Evolutionary conservation across 1,140 invertebrate genomes (phyloP), one percentile per base, ranked within the genome.

Genomic region (Drosophila oshimai): DNA sequence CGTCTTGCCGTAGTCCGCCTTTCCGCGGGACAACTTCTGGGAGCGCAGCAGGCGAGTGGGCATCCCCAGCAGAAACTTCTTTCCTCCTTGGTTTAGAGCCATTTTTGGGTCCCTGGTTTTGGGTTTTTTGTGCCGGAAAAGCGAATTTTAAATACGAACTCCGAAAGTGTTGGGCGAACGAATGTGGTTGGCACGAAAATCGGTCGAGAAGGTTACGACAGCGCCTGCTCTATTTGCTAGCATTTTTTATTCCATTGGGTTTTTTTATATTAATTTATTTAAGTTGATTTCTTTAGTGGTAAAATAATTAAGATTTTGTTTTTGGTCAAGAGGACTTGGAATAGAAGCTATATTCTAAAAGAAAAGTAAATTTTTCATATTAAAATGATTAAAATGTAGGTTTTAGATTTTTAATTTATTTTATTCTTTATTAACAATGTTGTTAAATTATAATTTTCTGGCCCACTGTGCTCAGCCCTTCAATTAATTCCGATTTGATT

Each of bases 1-100:
- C 1, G 61, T 64, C 20, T 64, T 65, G 31, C 93, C 92, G 84
- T 97, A 97, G 45, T 78, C 67, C 0, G 74, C 29, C 20, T 72
- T 72, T 33, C 0, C 2, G 4, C 79, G 79, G 7, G 36, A 3
- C 2, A 62, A 10, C 10, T 34, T 9, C 18, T 37, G 18, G 6
- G 15, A 20, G 31, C 15, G 31, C 1, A 26, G 26, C 6, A 42
- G 4, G n/a, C n/a, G n/a, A n/a, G n/a, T n/a, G n/a, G n/a, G n/a
- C n/a, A 26, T 26, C 6, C 12, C 12, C 22, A 22, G 22, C 7
- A 44, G 22, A 7, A 44, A 9, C 6, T 4, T 2, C 12, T 26
- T 44, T 3, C 22, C 0, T 13, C 20, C 41, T 3, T 7, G 22
- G 9, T 26, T 44, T 9, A 45, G 0, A 9, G 42, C 28, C 22